Evolutionary conservation across 1,140 invertebrate species (phyloP), one percentile per base, ranked within the genome.

Genomic region (Colletes latitarsis): DNA sequence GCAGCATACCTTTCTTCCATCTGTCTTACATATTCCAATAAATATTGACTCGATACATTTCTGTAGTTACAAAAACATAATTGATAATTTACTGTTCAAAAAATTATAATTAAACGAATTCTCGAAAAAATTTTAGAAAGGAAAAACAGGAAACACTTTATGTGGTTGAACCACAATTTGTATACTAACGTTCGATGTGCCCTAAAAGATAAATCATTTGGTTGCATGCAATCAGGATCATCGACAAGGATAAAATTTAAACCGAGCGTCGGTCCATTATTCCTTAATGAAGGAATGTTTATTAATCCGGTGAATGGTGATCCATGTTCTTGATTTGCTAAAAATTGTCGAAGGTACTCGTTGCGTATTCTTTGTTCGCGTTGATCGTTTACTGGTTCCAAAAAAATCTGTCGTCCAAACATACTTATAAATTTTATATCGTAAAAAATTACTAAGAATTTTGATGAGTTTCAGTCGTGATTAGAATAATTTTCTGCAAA

Each of bases 1-100:
- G 62, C n/a, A 30, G 53, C 15, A 9, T 84, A 84, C 30, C 83
- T 71, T 52, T 83, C 82, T 21, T 81, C 77, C 67, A 84, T 83
- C 15, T 74, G 82, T 15, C 60, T 80, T 71, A 83, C 19, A 6
- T 84, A 83, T 19, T 84, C 72, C 39, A 81, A 30, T 15, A 81
- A 62, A 46, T 67, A 62, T 60, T 46, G 70, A 3, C 17, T 53
- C 6, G 39, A 3, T 39, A 49, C 15, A 46, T 55, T 63, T 15
- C 60, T 62, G 12, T 14, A 43, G 4, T 55, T 43, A 53, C 57
- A 62, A 17, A 21, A 52, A 6, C 8, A 3, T 8, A 43, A n/a
- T 43, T 60, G n/a, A 58, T 0, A 3, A 6, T 55, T 17, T 6
- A 17, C 14, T 30, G 30, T 30, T 30, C 30, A 30, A 30, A 30